Conservation (phyloP, 2,888 invertebrate species). For the Cecidostiba fungosa region DNA sequence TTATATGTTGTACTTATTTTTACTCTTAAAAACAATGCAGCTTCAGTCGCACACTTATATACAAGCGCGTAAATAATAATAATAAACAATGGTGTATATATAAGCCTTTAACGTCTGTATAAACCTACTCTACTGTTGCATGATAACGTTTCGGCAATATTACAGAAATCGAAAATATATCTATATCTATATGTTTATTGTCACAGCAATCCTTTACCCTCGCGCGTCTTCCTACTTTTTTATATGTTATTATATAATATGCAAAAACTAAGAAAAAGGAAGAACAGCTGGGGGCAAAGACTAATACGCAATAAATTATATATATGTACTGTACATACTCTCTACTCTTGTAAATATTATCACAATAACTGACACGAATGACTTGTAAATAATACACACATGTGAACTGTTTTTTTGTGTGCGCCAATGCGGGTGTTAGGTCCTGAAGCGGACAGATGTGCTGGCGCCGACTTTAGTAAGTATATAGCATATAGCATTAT, state of each 20-base stretch:
- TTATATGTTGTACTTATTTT: not conserved
- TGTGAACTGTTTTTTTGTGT: slow-evolving; percentile 78
- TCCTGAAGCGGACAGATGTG: slow-evolving; percentile 83
- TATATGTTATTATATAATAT: too few species aligned
- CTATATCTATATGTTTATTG: too few species aligned
- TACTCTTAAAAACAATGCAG: not conserved
- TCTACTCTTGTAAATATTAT: slow-evolving; percentile 24
- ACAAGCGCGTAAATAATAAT: not conserved
- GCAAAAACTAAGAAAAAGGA: too few species aligned
- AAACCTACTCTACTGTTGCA: not conserved
- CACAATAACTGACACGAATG: slow-evolving; percentile 27
- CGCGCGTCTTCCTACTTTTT: not conserved
- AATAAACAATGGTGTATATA: not conserved
- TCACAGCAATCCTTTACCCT: not conserved
- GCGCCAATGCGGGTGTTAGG: slow-evolving; percentile 80
- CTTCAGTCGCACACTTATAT: not conserved
- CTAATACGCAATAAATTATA: too few species aligned
- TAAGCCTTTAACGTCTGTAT: not conserved
- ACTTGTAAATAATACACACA: slow-evolving; percentile 78
- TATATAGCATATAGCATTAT: slow-evolving; percentile 75
- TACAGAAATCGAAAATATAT: not conserved
- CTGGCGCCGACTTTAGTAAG: slow-evolving; percentile 84
- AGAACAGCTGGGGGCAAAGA: too few species aligned
- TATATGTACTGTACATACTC: slow-evolving; percentile 1
- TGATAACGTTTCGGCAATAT: not conserved